Base-by-base conservation (phyloP, 2,888 invertebrate species). In the Arrhopalites spinosus region DNA sequence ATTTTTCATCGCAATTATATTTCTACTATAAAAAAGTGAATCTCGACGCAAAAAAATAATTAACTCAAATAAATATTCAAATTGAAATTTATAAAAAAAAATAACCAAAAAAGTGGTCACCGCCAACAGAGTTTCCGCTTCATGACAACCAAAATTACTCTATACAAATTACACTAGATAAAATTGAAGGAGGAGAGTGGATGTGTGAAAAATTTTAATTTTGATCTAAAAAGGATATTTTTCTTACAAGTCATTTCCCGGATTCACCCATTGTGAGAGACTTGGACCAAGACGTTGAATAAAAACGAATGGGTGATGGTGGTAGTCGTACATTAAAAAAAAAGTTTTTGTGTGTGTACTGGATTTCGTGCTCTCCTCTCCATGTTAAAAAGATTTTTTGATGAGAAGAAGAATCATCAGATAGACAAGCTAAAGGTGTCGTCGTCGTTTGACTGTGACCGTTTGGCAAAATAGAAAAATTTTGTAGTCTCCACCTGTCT, bases 221-320 rank as follows among this genome's bases (percentile, higher is more conserved):
- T 61, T 61, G 17, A 64, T 36, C 29, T 7, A 30, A 63, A 30
- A 30, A 27, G 8, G 36, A 64, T n/a, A 50, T 45, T 53, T 74
- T 73, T 73, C 64, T 74, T 29, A 70, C 73, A 76, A 81, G 81
- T 81, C 81, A 81, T 80, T 81, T 81, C 81, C 81, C 81, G 81
- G 81, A 81, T 78, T 80, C 80, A 80, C 36, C 36, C 36, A 36
- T 67, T 67, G 36, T 30, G 53, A 70, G 50, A 63, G 36, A 72
- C 36, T n/a, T 71, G 59, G 59, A 71, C 70, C 36, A 45, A 56
- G 71, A 30, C 56, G 71, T 47, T 20, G 20, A 13, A 13, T 23
- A 45, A n/a, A 23, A 23, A 59, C 71, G 13, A 50, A 72, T 45
- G 72, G 72, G 72, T 72, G 72, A 72, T 47, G 36, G 5, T 23